Conservation (phyloP, 2,797 vertebrate species). For the Enteromius paludinosus region DNA sequence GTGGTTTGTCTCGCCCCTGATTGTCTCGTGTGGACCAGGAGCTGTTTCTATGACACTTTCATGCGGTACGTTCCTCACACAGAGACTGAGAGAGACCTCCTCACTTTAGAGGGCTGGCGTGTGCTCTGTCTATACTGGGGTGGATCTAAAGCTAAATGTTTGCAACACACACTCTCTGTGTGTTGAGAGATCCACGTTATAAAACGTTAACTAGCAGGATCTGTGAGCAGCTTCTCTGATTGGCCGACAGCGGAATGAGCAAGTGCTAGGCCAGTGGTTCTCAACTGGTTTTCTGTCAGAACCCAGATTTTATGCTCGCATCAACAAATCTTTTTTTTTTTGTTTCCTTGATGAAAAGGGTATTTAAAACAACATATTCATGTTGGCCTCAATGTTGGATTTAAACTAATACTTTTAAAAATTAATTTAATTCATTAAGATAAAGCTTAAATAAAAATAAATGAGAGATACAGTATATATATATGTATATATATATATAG, state of each 20-base stretch:
- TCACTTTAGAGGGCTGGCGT: conserved; percentile 29
- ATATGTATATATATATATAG: too few species aligned
- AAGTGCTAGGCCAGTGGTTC: conserved; percentile 2
- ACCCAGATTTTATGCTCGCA: neutral
- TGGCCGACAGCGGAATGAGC: conserved; percentile 25
- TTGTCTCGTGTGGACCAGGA: conserved; percentile 76
- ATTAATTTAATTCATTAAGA: neutral
- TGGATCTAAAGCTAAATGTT: conserved; percentile 8
- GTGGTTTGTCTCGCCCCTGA: conserved; percentile 52
- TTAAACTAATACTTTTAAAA: neutral
- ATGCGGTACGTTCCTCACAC: conserved; percentile 78
- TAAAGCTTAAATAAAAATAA: neutral
- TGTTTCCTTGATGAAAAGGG: neutral
- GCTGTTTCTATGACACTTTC: conserved; percentile 80
- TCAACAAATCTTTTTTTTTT: neutral
- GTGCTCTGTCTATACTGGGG: conserved; percentile 34
- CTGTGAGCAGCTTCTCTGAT: conserved; percentile 19
- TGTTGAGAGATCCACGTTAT: conserved; percentile 33
- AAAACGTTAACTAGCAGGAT: neutral
- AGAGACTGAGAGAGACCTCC: conserved; percentile 54
- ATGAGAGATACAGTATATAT: too few species aligned
- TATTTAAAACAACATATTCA: neutral
- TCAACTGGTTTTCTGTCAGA: conserved; percentile 21
- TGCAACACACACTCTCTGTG: conserved; percentile 2
- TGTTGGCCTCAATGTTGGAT: neutral